A percentile compares a stretch with the other conserved stretches of the same genome.
Evolutionary conservation across 1,140 invertebrate genomes (phyloP).

Genomic region (Manduca sexta): DNA sequence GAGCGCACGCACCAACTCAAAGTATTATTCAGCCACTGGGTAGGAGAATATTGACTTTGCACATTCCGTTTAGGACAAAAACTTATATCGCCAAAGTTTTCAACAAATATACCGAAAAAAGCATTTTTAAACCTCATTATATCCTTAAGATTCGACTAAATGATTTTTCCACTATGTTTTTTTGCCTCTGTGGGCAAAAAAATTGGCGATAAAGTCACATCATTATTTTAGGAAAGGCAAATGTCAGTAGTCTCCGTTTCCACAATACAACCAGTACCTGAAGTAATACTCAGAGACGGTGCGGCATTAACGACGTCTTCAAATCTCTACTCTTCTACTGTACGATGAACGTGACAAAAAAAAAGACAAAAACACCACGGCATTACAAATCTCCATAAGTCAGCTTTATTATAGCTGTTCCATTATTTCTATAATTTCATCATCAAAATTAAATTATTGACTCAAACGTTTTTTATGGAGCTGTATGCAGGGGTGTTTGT

Average conservation of each 20-base stretch:
- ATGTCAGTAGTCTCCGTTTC: conserved; percentile 15
- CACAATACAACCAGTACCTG: conserved; percentile 90
- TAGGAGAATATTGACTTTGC: conserved; percentile 16
- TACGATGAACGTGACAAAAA: conserved; percentile 10
- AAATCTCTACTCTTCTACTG: conserved; percentile 39
- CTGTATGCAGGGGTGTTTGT: too few species aligned
- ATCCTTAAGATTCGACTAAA: neutral
- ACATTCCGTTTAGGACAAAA: neutral
- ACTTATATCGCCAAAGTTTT: neutral
- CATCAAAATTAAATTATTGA: too few species aligned
- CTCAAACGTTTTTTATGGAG: too few species aligned
- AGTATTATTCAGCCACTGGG: conserved; percentile 72
- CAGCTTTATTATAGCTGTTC: too few species aligned
- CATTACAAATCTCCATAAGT: neutral
- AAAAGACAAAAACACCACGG: neutral
- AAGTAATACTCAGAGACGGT: conserved; percentile 96
- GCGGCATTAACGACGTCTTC: conserved; percentile 55
- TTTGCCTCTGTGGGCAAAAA: too few species aligned
- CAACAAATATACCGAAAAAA: neutral
- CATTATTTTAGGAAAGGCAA: conserved; percentile 4
- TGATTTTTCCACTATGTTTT: neutral
- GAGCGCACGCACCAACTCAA: conserved; percentile 46
- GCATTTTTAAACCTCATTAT: neutral
- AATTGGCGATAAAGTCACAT: neutral
- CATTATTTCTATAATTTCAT: too few species aligned